Evolutionary conservation across 2,888 invertebrate species (phyloP), one percentile per base, ranked within the genome.

Genomic region (Melanotus villosus): DNA sequence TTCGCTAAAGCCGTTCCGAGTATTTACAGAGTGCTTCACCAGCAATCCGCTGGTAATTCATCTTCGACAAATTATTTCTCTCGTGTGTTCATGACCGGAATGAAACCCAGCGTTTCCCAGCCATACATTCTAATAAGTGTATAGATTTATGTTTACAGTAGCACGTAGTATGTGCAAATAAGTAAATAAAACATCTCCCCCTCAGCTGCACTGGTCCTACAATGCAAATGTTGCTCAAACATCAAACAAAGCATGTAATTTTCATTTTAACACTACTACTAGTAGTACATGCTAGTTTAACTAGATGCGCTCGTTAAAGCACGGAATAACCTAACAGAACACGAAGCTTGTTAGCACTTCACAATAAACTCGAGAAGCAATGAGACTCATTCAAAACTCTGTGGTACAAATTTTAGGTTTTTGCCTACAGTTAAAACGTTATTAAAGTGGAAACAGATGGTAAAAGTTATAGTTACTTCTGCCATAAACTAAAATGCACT

Each of bases 221-320:
- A 47, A 50, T 50, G 50, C 32, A 56, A 64, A 32, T 16, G 32
- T 32, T 57, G 5, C 47, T 19, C 30, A 57, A 21, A 45, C 65
- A 57, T 47, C 47, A 57, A 65, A 65, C 57, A 65, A 65, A 57
- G 57, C 57, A 36, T 65, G 65, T 58, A 65, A 65, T 47, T 65
- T 45, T 58, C 65, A 36, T 57, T 64, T 65, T 57, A 65, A 19
- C 65, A 36, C 45, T 32, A 14, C 54, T 45, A 47, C 1, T 23
- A 18, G 16, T 26, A 38, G 38, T 14, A 23, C 34, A 50, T 16
- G 23, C 16, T 26, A 34, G 52, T 56, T 41, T 50, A 34, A 21
- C 38, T 10, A 30, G 54, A 52, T n/a, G 18, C 32, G 41, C 26
- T 54, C 32, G 38, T 10, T 52, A 23, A 62, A 50, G 63, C 52